These are phyloP conservation scores for Carollia perspicillata DNA, from an alignment of 2,113 vertebrate species.

Conservation along the genomic window DNA sequence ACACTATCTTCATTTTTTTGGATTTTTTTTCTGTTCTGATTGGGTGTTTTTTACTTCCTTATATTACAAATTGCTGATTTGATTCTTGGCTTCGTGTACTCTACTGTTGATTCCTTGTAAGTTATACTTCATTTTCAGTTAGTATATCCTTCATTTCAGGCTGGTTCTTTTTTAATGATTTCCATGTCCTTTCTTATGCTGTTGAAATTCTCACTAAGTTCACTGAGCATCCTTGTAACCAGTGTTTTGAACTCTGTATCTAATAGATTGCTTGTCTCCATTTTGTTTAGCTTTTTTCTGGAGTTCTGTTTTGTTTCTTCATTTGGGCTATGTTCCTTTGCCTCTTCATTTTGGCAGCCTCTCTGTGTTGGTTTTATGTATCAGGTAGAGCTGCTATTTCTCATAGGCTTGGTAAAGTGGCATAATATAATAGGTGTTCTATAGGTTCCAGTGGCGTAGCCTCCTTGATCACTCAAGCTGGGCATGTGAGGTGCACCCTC, in stretches of 20 bases:
- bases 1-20: too few species aligned
- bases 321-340: too few species aligned
- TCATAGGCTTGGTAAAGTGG: too few species aligned
- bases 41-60: too few species aligned
- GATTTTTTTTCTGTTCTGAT: too few species aligned
- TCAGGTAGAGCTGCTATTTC: too few species aligned
- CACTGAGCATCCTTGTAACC: not conserved
- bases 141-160: not conserved
- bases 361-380: not conserved
- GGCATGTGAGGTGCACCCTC: too few species aligned
- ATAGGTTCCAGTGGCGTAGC: too few species aligned
- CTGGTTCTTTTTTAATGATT: not conserved
- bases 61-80: too few species aligned
- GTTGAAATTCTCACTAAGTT: not conserved
- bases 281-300: not conserved
- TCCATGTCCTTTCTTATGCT: not conserved
- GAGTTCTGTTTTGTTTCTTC: not conserved
- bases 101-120: not conserved
- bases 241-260: not conserved
- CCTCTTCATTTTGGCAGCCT: not conserved
- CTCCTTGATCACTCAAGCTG: too few species aligned
- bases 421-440: too few species aligned
- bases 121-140: not conserved
- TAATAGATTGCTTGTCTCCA: not conserved
- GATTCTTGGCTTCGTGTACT: too few species aligned